Conservation (phyloP, 2,113 vertebrate species). For the Clinocottus analis region DNA sequence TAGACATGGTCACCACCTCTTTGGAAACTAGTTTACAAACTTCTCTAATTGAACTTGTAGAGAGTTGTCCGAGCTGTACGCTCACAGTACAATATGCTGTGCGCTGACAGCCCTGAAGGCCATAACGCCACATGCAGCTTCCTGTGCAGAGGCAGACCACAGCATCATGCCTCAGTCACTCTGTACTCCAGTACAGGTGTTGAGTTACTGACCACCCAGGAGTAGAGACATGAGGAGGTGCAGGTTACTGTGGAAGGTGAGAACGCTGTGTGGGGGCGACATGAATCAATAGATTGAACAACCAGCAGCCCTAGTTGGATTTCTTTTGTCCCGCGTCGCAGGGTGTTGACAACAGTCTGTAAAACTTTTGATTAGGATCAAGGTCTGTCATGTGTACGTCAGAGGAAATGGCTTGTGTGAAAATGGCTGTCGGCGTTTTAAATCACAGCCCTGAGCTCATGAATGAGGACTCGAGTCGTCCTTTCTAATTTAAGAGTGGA, state of each 20-base stretch:
- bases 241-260: conserved; percentile 76
- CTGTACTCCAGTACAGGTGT: conserved; percentile 59
- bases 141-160: not conserved
- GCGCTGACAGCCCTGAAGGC: not conserved
- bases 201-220: conserved; percentile 72
- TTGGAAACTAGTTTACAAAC: not conserved
- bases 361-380: conserved; percentile 45
- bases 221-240: conserved; percentile 53
- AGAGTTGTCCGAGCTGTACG: not conserved
- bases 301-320: conserved; percentile 32
- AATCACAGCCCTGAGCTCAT: conserved; percentile 8
- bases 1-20: not conserved
- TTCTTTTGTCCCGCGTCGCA: conserved; percentile 36
- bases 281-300: conserved; percentile 57
- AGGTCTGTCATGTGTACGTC: conserved; percentile 5
- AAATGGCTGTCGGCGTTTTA: conserved; percentile 11
- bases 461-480: not conserved
- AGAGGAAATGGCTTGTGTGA: conserved; percentile 10
- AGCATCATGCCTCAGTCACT: conserved; percentile 20
- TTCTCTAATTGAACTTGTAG: not conserved
- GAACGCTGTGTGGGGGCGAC: conserved; percentile 60
- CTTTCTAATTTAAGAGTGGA: not conserved
- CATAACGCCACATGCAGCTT: not conserved
- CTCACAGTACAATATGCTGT: not conserved
- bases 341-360: conserved; percentile 32